Evolutionary conservation across 2,113 vertebrate species (phyloP), one percentile per base, ranked within the genome.

Genomic region (Atractosteus spatula): DNA sequence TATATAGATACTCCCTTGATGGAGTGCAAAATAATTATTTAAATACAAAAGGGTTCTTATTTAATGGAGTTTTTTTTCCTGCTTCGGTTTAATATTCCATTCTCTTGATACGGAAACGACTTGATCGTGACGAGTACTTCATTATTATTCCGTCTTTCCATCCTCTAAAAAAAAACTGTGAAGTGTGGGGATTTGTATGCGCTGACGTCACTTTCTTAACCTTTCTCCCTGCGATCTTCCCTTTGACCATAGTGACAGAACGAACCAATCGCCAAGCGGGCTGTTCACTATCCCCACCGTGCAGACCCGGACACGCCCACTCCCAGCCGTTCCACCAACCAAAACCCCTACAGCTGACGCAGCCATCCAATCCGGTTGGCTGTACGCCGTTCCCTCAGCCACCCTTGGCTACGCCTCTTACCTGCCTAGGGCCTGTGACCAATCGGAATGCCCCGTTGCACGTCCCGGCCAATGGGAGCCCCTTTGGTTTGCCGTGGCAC

Each of bases 281-380:
- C 16, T 42, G 12, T n/a, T 44, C 69, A 70, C 8, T 62, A 51
- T 41, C 12, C 16, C 8, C 62, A 44, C 42, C 6, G 8, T 65
- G n/a, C 44, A 63, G 17, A 62, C 44, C 68, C 42, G 47, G 57
- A 45, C 74, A 76, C 70, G 63, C 70, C 70, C 54, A 70, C 55
- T 45, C 0, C 7, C 17, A 12, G 6, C 29, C 16, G 64, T 41
- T 59, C 5, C 8, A 56, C 84, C 1, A 85, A 84, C 76, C 68
- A 56, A 65, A 55, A 4, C 1, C 62, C 3, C 2, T 11, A 41
- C 14, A 1, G 55, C 17, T 1, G 62, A 42, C 54, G 55, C 14
- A 13, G 63, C 0, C 29, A 78, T 12, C 85, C 79, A 85, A 90
- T 88, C 69, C 67, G 3, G 59, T 6, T 0, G 3, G 17, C 12